A percentile compares a stretch with the other conserved stretches of the same genome.
Evolutionary conservation across 2,797 vertebrate species (phyloP).

Genomic region (Aeoliscus strigatus): DNA sequence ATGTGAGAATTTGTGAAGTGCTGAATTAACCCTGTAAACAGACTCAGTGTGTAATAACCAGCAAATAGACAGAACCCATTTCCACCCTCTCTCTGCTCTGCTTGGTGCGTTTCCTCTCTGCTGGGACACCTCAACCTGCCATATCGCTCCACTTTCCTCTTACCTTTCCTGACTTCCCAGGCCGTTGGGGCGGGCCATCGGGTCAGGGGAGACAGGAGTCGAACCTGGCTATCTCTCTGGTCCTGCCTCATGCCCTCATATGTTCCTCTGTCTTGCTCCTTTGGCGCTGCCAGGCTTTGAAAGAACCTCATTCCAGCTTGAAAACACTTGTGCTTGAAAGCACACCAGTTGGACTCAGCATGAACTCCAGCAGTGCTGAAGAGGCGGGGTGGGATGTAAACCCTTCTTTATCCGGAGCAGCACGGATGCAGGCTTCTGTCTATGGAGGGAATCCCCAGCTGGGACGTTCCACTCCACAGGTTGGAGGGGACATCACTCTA

Average conservation of each 20-base stretch:
- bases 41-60: conserved; percentile 36
- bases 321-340: conserved; percentile 7
- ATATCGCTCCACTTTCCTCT: conserved; percentile 16
- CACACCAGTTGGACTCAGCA: conserved; percentile 10
- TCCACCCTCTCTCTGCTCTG: conserved; percentile 43
- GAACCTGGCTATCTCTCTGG: conserved; percentile 21
- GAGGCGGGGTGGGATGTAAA: conserved; percentile 13
- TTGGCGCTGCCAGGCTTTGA: conserved; percentile 11
- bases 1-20: conserved; percentile 27
- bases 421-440: conserved; percentile 12
- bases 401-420: conserved; percentile 4
- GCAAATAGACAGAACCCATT: conserved; percentile 31
- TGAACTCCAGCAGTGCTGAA: conserved; percentile 5
- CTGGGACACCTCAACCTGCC: conserved; percentile 45
- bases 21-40: conserved; percentile 28
- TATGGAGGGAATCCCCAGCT: conserved; percentile 13
- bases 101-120: conserved; percentile 46
- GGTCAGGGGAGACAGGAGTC: conserved; percentile 32
- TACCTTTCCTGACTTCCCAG: conserved; percentile 60
- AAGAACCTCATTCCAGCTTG: conserved; percentile 13
- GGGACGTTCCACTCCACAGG: conserved; percentile 9
- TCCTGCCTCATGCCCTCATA: conserved; percentile 1
- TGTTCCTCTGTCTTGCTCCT: too few species aligned
- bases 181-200: too few species aligned
- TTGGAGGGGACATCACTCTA: conserved; percentile 1